Evolutionary conservation across 1,140 invertebrate species (phyloP), one percentile per base, ranked within the genome.

Genomic region (Hermetia illucens): DNA sequence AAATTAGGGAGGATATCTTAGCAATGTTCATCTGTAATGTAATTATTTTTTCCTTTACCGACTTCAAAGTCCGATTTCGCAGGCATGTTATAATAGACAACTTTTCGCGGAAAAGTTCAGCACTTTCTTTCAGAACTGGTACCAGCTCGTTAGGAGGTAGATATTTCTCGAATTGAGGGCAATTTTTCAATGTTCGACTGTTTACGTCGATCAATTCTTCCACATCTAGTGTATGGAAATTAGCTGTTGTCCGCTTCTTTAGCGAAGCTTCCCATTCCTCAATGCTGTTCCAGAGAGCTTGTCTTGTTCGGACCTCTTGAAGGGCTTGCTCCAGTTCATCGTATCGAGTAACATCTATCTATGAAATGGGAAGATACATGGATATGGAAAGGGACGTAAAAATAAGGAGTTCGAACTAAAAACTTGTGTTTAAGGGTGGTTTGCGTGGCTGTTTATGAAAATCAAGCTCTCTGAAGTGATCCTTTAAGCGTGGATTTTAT

Each of bases 271-370:
- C 71, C 85, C 85, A 91, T 20, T 74, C 69, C 20, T 72, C 71
- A 2, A 79, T 61, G 24, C 74, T 78, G 25, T 79, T 77, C 79
- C 85, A 89, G 0, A 92, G 58, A 25, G 82, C 64, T 52, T 77
- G 75, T 27, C 84, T 71, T 18, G 89, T 56, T 49, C 79, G 82
- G 1, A 89, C 70, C 45, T 88, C 79, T 39, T 71, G 77, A 42
- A 76, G 70, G 0, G 81, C 77, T 52, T 82, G 74, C 40, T 87
- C 83, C 31, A 92, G 61, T 12, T 77, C 69, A 25, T 88, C 84
- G 49, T 84, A 77, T 53, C 82, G 71, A 3, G 78, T 78, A 15
- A 85, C 71, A 52, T 87, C 83, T 16, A 84, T 66, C 68, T 78
- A 44, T 24, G 66, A 65, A 38, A n/a, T n/a, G n/a, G n/a, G n/a